A percentile compares a stretch with the other conserved stretches of the same genome.
Conservation (phyloP, 2,888 invertebrate species). For the Congeria kusceri region DNA sequence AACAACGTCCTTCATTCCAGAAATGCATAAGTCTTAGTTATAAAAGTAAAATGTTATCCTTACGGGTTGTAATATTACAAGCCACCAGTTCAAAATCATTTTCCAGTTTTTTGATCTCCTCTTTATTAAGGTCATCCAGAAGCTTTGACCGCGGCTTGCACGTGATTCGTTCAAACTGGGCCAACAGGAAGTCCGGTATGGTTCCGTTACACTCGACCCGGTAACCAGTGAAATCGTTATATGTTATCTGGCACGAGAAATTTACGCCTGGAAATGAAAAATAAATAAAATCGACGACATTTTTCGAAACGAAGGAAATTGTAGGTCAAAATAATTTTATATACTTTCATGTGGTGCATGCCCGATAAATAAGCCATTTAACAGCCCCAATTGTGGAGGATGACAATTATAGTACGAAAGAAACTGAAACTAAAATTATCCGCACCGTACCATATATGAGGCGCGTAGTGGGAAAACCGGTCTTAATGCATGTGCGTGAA, state of each 20-base stretch:
- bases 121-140: constrained; percentile 26
- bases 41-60: neutral
- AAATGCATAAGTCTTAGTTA: too few relatives aligned
- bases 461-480: too few relatives aligned
- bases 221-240: constrained; percentile 50
- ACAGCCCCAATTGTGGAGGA: too few relatives aligned
- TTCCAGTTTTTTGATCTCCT: constrained; percentile 27
- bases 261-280: constrained; percentile 29
- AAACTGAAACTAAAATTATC: too few relatives aligned
- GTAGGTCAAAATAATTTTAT: too few relatives aligned
- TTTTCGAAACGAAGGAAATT: neutral
- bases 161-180: constrained; percentile 49
- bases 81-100: constrained; percentile 43
- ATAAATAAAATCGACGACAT: neutral
- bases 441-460: too few relatives aligned
- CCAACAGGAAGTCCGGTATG: constrained; percentile 50
- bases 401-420: too few relatives aligned
- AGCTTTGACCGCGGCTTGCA: constrained; percentile 50
- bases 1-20: too few relatives aligned
- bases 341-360: too few relatives aligned
- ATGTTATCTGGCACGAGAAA: constrained; percentile 44
- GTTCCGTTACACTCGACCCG: constrained; percentile 44
- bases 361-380: too few relatives aligned
- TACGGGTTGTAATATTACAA: constrained; percentile 51
- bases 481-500: too few relatives aligned